Evolutionary conservation across 2,113 vertebrate genomes (phyloP).

Genomic region (Myrmophylax atrothorax): DNA sequence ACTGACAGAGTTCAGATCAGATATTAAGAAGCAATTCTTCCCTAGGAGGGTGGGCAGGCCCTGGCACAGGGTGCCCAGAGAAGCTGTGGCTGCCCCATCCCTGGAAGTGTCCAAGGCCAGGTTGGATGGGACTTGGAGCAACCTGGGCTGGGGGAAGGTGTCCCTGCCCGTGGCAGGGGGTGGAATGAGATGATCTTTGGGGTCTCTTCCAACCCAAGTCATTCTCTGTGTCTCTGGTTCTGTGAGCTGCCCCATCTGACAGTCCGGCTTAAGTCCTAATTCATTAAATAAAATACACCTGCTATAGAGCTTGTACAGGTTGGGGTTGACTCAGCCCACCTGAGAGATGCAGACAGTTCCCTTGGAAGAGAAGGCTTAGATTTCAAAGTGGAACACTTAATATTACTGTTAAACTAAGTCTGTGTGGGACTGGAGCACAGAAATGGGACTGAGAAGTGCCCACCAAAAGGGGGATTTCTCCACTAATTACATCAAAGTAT

Average conservation of each 20-base stretch:
- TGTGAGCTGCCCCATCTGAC: not conserved
- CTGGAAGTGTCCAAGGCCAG: not conserved
- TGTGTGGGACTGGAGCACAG: not conserved
- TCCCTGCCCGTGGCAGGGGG: not conserved
- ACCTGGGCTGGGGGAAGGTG: rapidly evolving
- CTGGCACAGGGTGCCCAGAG: not conserved
- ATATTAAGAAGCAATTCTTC: not conserved
- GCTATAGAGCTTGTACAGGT: not conserved
- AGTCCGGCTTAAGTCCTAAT: not conserved
- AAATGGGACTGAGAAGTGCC: not conserved
- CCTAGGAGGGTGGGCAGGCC: not conserved
- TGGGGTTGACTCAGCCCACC: not conserved
- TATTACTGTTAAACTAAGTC: not conserved
- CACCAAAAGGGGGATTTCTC: not conserved
- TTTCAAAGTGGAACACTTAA: not conserved
- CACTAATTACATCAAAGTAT: not conserved
- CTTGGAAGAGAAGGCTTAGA: not conserved
- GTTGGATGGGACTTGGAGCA: not conserved
- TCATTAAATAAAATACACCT: not conserved
- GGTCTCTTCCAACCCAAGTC: not conserved
- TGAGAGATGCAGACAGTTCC: not conserved
- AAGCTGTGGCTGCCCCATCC: not conserved
- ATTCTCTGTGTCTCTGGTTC: not conserved
- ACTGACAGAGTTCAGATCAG: not conserved
- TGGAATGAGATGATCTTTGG: not conserved